phyloP scores from a whole-genome alignment of 2,797 vertebrate genomes.

The Siniperca scherzeri region DNA sequence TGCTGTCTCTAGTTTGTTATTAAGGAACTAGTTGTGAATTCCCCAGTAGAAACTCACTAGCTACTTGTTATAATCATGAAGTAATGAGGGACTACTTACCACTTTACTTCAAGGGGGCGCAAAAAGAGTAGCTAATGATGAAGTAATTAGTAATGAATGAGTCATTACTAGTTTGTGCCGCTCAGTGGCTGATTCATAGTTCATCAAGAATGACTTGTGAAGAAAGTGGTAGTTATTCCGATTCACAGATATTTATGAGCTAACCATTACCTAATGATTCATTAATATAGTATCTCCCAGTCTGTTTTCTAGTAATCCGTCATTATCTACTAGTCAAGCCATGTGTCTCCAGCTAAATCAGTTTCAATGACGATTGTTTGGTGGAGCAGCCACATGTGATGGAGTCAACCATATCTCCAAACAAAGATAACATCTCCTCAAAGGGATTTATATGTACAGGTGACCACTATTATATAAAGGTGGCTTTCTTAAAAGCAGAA shows the following conservation, averaged over 20 bases:
- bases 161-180: background rate
- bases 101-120: background rate
- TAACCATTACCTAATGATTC: background rate
- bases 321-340: background rate
- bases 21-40: background rate
- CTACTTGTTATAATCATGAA: background rate
- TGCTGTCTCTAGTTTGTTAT: background rate
- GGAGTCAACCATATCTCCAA: background rate
- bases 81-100: background rate
- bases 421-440: background rate
- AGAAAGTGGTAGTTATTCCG: background rate
- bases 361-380: background rate
- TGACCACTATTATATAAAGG: background rate
- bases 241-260: background rate
- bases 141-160: background rate
- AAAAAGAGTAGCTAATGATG: background rate
- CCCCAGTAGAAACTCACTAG: too few relatives aligned
- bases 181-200: background rate
- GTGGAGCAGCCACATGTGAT: background rate
- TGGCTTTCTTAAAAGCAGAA: background rate
- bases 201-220: background rate
- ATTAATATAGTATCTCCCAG: background rate
- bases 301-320: background rate
- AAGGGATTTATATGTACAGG: background rate
- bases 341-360: background rate